These are phyloP conservation scores for Wasmannia auropunctata DNA, from an alignment of 1,140 invertebrate species.

Conservation along the genomic window DNA sequence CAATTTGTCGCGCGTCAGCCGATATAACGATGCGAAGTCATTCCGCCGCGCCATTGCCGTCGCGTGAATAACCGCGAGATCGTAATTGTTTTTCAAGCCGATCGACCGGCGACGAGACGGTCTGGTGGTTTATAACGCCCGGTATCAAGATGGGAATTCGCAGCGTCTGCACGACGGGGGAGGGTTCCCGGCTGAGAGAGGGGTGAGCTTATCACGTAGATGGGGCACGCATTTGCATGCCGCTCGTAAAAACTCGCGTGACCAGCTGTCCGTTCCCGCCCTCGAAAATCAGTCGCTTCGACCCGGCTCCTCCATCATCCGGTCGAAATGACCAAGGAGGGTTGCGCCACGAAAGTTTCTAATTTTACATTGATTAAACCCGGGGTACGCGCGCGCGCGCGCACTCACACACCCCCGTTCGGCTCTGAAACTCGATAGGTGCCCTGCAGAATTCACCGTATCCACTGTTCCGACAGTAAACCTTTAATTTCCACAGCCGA, in stretches of 20 bases:
- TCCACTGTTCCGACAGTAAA: not conserved
- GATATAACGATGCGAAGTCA: conserved; percentile 45
- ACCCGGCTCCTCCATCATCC: conserved; percentile 17
- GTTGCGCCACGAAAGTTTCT: conserved; percentile 45
- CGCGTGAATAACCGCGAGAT: conserved; percentile 50
- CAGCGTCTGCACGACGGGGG: not conserved
- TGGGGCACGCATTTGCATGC: conserved; percentile 63
- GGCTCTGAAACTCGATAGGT: not conserved
- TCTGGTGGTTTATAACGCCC: conserved; percentile 35
- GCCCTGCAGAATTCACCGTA: not conserved
- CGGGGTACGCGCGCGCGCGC: not conserved
- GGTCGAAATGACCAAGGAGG: conserved; percentile 1
- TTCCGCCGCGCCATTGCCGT: conserved; percentile 10
- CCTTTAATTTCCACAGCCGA: not conserved
- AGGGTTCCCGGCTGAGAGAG: not conserved
- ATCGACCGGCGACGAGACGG: conserved; percentile 30
- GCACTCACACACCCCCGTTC: not conserved
- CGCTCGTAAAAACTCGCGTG: conserved; percentile 72
- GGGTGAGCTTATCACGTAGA: conserved; percentile 54
- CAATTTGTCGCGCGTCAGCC: conserved; percentile 51
- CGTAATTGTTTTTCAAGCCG: conserved; percentile 52
- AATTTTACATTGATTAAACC: conserved; percentile 51
- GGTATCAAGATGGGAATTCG: conserved; percentile 58
- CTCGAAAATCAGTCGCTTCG: conserved; percentile 53
- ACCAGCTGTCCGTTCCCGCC: conserved; percentile 62